These are phyloP conservation scores for Hippocampus mohnikei DNA, from an alignment of 2,113 vertebrate genomes.

Conservation along the genomic window DNA sequence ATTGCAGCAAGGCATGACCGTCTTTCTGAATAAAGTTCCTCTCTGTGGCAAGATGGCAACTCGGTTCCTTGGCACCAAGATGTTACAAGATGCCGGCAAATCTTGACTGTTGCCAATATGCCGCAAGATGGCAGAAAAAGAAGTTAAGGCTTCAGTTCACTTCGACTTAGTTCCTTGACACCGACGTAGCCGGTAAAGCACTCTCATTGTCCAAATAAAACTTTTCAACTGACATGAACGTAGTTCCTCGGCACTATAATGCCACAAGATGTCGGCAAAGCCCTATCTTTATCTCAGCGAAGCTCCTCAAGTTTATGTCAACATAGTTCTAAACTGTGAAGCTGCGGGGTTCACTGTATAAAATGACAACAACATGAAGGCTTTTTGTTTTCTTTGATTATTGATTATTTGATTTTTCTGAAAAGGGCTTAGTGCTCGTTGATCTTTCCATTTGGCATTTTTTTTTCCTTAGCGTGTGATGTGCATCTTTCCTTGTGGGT, in stretches of 20 bases:
- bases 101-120: too few species aligned
- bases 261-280: not conserved
- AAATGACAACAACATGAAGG: slow-evolving; percentile 85
- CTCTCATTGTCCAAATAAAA: not conserved
- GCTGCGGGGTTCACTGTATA: slow-evolving; percentile 53
- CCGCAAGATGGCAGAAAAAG: too few species aligned
- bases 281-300: not conserved
- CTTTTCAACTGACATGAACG: not conserved
- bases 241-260: not conserved
- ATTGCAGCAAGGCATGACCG: too few species aligned
- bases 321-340: not conserved
- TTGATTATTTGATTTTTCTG: slow-evolving; percentile 73
- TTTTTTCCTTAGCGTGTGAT: slow-evolving; percentile 87
- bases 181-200: not conserved
- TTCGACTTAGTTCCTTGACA: not conserved
- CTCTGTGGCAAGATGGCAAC: too few species aligned
- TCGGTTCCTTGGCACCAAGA: too few species aligned
- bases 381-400: slow-evolving; percentile 64
- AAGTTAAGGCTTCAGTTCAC: not conserved
- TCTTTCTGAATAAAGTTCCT: too few species aligned
- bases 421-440: slow-evolving; percentile 81
- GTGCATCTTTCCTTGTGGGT: slow-evolving; percentile 73
- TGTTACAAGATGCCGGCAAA: too few species aligned
- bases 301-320: not conserved
- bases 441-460: slow-evolving; percentile 88